phyloP scores from a whole-genome alignment of 2,888 invertebrate genomes.

The Pegoplata infirma region DNA sequence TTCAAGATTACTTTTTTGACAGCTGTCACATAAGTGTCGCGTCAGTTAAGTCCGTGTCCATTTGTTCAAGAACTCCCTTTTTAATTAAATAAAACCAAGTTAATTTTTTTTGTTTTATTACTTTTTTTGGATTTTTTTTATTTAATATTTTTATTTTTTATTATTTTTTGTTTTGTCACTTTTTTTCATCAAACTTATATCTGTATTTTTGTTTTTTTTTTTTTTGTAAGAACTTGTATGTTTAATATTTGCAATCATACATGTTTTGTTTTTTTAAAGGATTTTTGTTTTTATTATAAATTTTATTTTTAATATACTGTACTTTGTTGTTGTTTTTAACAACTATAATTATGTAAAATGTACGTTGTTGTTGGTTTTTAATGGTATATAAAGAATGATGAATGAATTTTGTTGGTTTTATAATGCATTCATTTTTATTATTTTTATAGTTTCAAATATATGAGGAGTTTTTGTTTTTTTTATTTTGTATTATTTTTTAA shows the following conservation, averaged over 20 bases:
- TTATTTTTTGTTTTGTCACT: conserved; percentile 36
- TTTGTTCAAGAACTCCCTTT: too few relatives aligned
- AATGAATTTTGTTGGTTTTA: conserved; percentile 14
- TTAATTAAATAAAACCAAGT: conserved; percentile 5
- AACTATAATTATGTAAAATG: conserved; percentile 43
- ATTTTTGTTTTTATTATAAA: conserved; percentile 19
- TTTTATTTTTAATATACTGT: conserved; percentile 42
- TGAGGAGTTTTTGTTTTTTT: conserved; percentile 55
- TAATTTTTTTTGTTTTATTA: conserved; percentile 27
- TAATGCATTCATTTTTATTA: conserved; percentile 29
- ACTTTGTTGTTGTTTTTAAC: conserved; percentile 30
- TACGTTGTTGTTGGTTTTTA: conserved; percentile 17
- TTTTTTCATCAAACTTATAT: conserved; percentile 44
- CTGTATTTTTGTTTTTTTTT: conserved; percentile 46
- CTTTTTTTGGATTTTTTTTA: conserved; percentile 36
- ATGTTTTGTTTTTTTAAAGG: conserved; percentile 27
- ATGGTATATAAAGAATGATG: conserved; percentile 43
- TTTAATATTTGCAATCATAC: conserved; percentile 32
- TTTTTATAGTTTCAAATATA: conserved; percentile 51
- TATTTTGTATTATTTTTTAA: not conserved
- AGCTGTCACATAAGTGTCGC: too few relatives aligned
- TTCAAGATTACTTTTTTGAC: too few relatives aligned
- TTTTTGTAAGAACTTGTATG: conserved; percentile 43
- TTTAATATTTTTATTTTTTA: conserved; percentile 44
- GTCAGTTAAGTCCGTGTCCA: too few relatives aligned